These are phyloP conservation scores for Oedothorax gibbosus DNA, from an alignment of 1,140 invertebrate species.

Conservation along the genomic window DNA sequence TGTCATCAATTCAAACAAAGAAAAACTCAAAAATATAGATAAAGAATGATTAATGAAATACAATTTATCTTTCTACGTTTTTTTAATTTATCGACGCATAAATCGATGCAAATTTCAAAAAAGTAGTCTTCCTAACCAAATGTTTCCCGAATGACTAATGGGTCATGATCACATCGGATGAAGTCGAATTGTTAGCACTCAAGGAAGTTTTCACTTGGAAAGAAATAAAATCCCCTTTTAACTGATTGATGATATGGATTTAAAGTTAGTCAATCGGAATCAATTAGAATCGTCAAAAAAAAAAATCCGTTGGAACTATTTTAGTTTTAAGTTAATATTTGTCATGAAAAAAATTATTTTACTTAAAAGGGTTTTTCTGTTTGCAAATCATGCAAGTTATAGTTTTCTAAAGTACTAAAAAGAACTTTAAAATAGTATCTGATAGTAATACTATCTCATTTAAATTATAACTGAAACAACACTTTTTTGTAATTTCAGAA, in stretches of 20 bases:
- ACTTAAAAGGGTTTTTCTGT: no score
- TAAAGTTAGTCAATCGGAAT: constrained; percentile 7
- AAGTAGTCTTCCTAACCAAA: constrained; percentile 14
- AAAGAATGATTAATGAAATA: constrained; percentile 33
- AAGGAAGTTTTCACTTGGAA: not conserved
- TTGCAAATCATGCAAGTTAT: no score
- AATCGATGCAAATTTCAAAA: constrained; percentile 23
- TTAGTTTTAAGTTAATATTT: no score
- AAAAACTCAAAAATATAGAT: not conserved
- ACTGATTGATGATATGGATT: not conserved
- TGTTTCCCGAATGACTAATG: constrained; percentile 4
- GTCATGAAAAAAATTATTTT: no score
- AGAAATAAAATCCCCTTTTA: not conserved
- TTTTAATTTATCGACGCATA: constrained; percentile 1
- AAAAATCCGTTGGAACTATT: no score
- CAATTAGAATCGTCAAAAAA: not conserved
- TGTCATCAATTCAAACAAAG: not conserved
- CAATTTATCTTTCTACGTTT: not conserved
- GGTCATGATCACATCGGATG: not conserved
- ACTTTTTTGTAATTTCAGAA: no score
- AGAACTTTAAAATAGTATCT: no score
- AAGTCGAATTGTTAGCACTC: constrained; percentile 26
- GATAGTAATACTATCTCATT: no score
- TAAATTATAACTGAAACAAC: no score
- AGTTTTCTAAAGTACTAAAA: no score